Percentiles rank a stretch among this genome's conserved stretches.
phyloP scores from a whole-genome alignment of 1,140 invertebrate species.

The Himalopsyche phryganea region DNA sequence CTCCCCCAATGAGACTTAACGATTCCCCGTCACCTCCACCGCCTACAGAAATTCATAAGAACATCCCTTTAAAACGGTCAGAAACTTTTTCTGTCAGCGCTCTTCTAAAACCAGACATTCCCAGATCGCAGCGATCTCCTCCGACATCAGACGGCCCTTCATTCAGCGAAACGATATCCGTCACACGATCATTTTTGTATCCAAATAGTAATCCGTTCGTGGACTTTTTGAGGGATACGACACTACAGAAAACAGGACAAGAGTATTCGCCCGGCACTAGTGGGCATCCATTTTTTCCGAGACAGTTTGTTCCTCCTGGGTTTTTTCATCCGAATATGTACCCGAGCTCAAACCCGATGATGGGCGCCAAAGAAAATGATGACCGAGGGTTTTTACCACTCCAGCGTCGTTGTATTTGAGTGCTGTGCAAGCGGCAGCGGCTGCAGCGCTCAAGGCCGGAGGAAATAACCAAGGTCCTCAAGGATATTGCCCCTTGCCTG shows the following conservation, averaged over 20 bases:
- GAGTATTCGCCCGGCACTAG: slow-evolving; percentile 38
- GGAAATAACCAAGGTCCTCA: slow-evolving; percentile 5
- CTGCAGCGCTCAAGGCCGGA: slow-evolving; percentile 45
- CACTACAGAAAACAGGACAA: slow-evolving; percentile 37
- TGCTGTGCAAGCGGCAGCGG: slow-evolving; percentile 57
- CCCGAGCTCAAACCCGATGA: slow-evolving; percentile 33
- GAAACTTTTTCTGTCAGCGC: slow-evolving; percentile 77
- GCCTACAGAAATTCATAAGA: slow-evolving; percentile 40
- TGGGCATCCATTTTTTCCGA: slow-evolving; percentile 37
- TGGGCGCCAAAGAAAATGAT: slow-evolving; percentile 43
- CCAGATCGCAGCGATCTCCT: slow-evolving; percentile 55
- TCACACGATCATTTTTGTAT: slow-evolving; percentile 58
- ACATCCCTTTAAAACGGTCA: slow-evolving; percentile 61
- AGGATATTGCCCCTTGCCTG: slow-evolving; percentile 30
- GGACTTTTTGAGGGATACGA: slow-evolving; percentile 53
- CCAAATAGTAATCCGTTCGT: slow-evolving; percentile 53
- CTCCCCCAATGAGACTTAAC: slow-evolving; percentile 46
- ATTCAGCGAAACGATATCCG: slow-evolving; percentile 53
- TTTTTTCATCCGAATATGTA: slow-evolving; percentile 43
- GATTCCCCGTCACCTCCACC: slow-evolving; percentile 51
- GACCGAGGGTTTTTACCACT: slow-evolving; percentile 49
- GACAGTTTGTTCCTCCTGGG: slow-evolving; percentile 43
- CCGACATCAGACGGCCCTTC: slow-evolving; percentile 43
- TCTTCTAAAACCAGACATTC: slow-evolving; percentile 70
- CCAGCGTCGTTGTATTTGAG: slow-evolving; percentile 62